Evolutionary conservation across 2,113 vertebrate species (phyloP).

Genomic region (Petaurus breviceps): DNA sequence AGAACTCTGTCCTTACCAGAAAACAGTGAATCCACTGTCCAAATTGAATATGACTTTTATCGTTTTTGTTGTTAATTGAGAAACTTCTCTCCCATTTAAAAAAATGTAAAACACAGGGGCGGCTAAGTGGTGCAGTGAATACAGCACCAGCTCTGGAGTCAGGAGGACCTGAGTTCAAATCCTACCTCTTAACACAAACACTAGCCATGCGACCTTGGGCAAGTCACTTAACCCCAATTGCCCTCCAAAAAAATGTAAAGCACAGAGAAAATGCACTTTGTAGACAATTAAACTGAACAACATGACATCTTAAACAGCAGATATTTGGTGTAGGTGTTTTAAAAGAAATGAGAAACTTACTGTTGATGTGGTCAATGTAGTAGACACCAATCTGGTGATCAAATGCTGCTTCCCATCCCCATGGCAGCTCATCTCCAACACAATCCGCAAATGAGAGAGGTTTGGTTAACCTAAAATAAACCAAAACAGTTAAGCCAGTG

Average conservation of each 20-base stretch:
- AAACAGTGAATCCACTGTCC: background rate
- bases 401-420: constrained; percentile 90
- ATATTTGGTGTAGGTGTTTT: background rate
- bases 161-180: too few species aligned
- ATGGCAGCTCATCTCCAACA: constrained; percentile 90
- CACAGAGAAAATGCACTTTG: background rate
- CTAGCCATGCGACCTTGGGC: too few species aligned
- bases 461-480: constrained; percentile 87
- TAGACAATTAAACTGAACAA: background rate
- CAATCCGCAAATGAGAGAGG: constrained; percentile 91
- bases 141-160: too few species aligned
- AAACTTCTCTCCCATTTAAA: background rate
- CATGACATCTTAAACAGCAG: background rate
- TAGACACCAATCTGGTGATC: constrained; percentile 90
- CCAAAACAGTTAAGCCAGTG: constrained; percentile 16
- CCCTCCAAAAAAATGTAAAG: background rate
- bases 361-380: constrained; percentile 90
- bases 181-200: too few species aligned
- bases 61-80: background rate
- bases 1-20: background rate
- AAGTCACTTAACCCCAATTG: too few species aligned
- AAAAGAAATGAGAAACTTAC: constrained; percentile 82
- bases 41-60: background rate
- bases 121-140: too few species aligned
- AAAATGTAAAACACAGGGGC: background rate